phyloP scores from a whole-genome alignment of 37 sponge, comb jelly and placozoan genomes.

The Ianthella basta region DNA sequence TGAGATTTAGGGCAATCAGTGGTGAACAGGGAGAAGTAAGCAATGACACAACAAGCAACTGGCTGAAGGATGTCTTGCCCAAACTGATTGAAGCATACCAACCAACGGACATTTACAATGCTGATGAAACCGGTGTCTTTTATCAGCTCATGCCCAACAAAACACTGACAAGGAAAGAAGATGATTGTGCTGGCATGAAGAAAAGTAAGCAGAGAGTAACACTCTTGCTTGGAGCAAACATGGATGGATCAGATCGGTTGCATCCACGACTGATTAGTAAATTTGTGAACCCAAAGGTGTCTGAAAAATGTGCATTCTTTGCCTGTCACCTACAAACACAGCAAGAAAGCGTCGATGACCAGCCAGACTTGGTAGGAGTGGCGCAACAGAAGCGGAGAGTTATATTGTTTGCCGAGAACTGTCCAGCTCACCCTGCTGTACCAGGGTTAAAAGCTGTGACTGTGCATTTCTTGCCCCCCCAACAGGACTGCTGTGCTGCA shows the following conservation, averaged over 20 bases:
- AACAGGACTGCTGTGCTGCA: conserved; percentile 11
- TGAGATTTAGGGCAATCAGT: not conserved
- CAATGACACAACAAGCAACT: conserved; percentile 7
- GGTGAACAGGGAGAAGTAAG: conserved; percentile 11
- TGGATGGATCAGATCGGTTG: conserved; percentile 18
- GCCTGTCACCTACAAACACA: conserved; percentile 12
- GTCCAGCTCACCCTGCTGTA: conserved; percentile 2
- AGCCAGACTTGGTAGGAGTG: conserved; percentile 15
- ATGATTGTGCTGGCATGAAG: conserved; percentile 14
- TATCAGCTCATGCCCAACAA: conserved; percentile 7
- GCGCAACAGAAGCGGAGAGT: conserved; percentile 12
- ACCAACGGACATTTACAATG: conserved; percentile 13
- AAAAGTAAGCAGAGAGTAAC: conserved; percentile 16
- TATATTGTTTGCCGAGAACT: conserved; percentile 7
- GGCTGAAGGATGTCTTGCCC: conserved; percentile 6
- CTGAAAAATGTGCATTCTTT: conserved; percentile 7
- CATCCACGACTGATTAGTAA: conserved; percentile 10
- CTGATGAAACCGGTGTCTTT: conserved; percentile 20
- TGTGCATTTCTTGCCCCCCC: conserved; percentile 23
- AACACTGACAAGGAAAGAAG: not conserved
- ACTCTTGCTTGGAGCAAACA: conserved; percentile 20
- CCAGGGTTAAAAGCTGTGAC: conserved; percentile 9
- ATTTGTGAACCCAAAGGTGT: not conserved
- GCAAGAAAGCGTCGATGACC: conserved; percentile 2
- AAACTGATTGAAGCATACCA: not conserved